phyloP scores from a whole-genome alignment of 1,140 invertebrate species.

The Mylabris phalerata region DNA sequence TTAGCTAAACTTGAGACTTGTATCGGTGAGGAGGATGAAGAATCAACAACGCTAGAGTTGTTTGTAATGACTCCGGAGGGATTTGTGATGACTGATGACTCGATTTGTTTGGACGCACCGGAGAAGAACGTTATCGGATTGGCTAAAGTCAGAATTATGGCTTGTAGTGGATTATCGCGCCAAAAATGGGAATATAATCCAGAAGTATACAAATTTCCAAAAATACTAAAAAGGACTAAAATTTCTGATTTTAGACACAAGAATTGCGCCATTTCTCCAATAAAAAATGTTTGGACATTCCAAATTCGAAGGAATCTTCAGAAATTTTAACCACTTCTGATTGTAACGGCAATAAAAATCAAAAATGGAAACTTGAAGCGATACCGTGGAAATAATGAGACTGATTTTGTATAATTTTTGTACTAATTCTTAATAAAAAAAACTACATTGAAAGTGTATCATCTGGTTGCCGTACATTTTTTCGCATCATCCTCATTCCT shows the following conservation, averaged over 20 bases:
- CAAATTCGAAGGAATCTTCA: conserved; percentile 32
- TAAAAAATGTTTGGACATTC: conserved; percentile 50
- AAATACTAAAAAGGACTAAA: neutral
- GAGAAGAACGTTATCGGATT: conserved; percentile 46
- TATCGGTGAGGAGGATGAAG: conserved; percentile 33
- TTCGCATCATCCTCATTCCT: too few species aligned
- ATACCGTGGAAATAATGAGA: conserved; percentile 46
- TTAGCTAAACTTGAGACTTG: conserved; percentile 53
- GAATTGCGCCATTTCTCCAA: conserved; percentile 46
- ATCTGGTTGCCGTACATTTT: too few species aligned
- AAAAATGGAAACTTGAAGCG: conserved; percentile 49
- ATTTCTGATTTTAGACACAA: conserved; percentile 42
- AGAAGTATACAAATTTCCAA: conserved; percentile 37
- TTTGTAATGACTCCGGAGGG: conserved; percentile 66
- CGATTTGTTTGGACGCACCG: conserved; percentile 62
- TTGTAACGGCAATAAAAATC: conserved; percentile 45
- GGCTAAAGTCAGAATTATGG: conserved; percentile 57
- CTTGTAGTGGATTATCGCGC: conserved; percentile 53
- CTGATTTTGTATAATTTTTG: neutral
- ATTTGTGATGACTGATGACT: conserved; percentile 64
- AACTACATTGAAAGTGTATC: neutral
- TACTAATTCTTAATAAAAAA: neutral
- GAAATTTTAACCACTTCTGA: conserved; percentile 46
- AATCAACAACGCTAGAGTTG: conserved; percentile 55
- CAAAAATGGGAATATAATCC: conserved; percentile 60